Base-by-base conservation (phyloP, 2,113 vertebrate species). In the Sula dactylatra region DNA sequence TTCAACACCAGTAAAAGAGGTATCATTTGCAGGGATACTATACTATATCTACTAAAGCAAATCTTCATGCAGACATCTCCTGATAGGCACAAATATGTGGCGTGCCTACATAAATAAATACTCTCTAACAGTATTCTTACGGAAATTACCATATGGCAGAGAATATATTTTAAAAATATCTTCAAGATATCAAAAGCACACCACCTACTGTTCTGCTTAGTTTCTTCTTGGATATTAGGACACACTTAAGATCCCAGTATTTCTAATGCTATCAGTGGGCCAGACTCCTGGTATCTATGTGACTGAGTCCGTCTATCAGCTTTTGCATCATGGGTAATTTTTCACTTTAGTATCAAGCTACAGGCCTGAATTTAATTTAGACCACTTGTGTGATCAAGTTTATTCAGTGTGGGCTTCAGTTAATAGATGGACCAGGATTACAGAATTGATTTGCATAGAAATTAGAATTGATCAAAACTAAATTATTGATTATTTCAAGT, bases 401-500 rank as follows among this genome's bases (percentile, higher is more conserved):
- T 77, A 64, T 93, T 82, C 73, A 20, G 45, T 12, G 49, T 83
- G 82, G 66, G 20, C 58, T 86, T 88, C 71, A 66, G 78, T 62
- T 70, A 91, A 85, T 54, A 72, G 62, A 85, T 87, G 70, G 62
- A 62, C 29, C 26, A 44, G 56, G 70, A 73, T 82, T 80, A 61
- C 2, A 2, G 65, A 80, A 85, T 93, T 62, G 77, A 93, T 94
- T 95, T 94, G 78, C 87, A 94, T 82, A 79, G 86, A 82, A 95
- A 95, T 91, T 87, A 94, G 66, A 77, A 93, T 83, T 82, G 89
- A 96, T 92, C 72, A 69, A n/a, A 93, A 70, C 38, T 62, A 58
- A 89, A 62, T 78, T 92, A 94, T 94, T 93, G 90, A 92, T 88
- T 93, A 87, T 93, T 95, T 94, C 66, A 86, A 17, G 81, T 16